Evolutionary conservation across 1,140 invertebrate species (phyloP).

Genomic region (Drosophila dunni): DNA sequence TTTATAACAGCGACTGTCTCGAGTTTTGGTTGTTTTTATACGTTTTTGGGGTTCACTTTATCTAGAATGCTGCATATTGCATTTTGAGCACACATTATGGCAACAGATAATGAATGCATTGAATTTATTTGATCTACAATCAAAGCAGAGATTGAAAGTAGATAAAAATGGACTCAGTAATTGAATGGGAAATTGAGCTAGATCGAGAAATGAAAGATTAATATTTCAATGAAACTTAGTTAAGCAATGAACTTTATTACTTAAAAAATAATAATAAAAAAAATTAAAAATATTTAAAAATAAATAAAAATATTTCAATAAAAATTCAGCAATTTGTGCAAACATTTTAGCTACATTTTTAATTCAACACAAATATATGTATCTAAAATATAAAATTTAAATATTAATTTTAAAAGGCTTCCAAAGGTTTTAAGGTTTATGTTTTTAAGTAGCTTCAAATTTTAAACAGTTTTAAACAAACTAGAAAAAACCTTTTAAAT

Average conservation of each 20-base stretch:
- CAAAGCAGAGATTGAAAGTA: background rate
- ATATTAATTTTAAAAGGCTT: no score
- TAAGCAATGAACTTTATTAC: background rate
- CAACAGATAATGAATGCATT: constrained; percentile 29
- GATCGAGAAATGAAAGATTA: background rate
- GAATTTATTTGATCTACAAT: constrained; percentile 20
- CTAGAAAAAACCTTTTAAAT: background rate
- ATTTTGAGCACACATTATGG: constrained; percentile 44
- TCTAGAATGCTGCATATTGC: constrained; percentile 53
- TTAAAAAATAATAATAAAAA: background rate
- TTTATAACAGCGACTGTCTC: constrained; percentile 27
- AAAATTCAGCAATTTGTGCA: no score
- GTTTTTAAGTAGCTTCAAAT: no score
- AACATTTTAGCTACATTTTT: no score
- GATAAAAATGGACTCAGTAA: background rate
- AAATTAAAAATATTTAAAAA: no score
- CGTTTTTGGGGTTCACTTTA: constrained; percentile 17
- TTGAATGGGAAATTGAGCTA: constrained; percentile 6
- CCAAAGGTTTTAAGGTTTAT: no score
- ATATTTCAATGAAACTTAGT: background rate
- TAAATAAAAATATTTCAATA: background rate
- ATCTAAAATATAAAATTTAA: no score
- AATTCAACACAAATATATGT: background rate
- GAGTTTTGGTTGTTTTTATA: no score
- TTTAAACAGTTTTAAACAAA: no score